phyloP scores from a whole-genome alignment of 2,113 vertebrate species.

The Sinosuthora webbiana region DNA sequence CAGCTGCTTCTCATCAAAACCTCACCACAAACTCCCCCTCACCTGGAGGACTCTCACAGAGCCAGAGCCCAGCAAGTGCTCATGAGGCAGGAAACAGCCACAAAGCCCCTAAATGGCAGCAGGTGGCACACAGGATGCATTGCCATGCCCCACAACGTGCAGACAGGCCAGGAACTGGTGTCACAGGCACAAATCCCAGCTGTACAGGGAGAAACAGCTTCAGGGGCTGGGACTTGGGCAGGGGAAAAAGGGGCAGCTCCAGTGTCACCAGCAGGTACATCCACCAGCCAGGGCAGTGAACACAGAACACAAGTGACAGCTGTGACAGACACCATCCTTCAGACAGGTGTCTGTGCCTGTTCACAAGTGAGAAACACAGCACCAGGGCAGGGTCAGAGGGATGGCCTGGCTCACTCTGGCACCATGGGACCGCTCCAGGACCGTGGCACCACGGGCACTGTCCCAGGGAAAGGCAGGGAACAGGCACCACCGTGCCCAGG shows the following conservation, averaged over 20 bases:
- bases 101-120: background rate
- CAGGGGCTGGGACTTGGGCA: background rate
- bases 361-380: background rate
- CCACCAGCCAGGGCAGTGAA: fast-evolving
- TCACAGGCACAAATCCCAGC: background rate
- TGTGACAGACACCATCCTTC: background rate
- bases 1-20: background rate
- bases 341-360: fast-evolving
- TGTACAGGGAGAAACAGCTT: background rate
- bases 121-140: fast-evolving
- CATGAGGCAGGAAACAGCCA: background rate
- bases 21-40: background rate
- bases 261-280: background rate
- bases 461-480: background rate
- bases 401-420: background rate
- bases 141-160: fast-evolving
- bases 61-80: background rate
- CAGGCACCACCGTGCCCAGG: background rate
- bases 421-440: background rate
- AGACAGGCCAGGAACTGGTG: background rate
- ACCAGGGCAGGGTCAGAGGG: background rate
- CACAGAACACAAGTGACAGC: fast-evolving
- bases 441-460: background rate
- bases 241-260: fast-evolving
- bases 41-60: background rate